phyloP scores from a whole-genome alignment of 2,888 invertebrate species.

The Biston stratarius region DNA sequence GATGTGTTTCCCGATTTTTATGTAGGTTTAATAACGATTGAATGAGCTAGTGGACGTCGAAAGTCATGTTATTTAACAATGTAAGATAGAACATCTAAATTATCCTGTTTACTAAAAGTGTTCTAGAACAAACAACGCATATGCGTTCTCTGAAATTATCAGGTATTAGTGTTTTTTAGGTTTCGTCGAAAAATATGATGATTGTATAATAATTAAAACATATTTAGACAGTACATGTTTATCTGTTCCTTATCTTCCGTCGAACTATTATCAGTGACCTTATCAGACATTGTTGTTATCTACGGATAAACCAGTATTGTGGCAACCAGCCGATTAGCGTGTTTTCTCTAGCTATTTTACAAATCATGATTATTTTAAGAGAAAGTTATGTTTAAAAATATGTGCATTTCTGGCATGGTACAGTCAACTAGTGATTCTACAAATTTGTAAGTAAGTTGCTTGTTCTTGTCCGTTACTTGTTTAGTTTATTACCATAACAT shows the following conservation, averaged over 20 bases:
- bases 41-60: too few species aligned
- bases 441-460: constrained; percentile 4
- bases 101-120: neutral
- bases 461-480: neutral
- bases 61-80: too few species aligned
- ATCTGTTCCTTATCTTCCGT: constrained; percentile 1
- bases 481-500: neutral
- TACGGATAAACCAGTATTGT: constrained; percentile 8
- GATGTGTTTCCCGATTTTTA: too few species aligned
- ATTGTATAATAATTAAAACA: neutral
- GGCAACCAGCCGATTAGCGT: neutral
- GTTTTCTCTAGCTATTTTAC: neutral
- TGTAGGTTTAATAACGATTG: too few species aligned
- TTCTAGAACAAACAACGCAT: neutral
- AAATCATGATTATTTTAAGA: neutral
- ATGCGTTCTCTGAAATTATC: neutral
- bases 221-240: neutral
- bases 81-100: neutral
- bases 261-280: constrained; percentile 1
- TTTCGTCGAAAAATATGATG: neutral
- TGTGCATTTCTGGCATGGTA: neutral
- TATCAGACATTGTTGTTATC: neutral
- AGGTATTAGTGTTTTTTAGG: neutral
- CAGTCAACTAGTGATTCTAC: neutral
- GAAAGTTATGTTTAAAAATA: neutral